A percentile compares a stretch with the other conserved stretches of the same genome.
phyloP scores from a whole-genome alignment of 2,113 vertebrate genomes.

The Silurus glanis region DNA sequence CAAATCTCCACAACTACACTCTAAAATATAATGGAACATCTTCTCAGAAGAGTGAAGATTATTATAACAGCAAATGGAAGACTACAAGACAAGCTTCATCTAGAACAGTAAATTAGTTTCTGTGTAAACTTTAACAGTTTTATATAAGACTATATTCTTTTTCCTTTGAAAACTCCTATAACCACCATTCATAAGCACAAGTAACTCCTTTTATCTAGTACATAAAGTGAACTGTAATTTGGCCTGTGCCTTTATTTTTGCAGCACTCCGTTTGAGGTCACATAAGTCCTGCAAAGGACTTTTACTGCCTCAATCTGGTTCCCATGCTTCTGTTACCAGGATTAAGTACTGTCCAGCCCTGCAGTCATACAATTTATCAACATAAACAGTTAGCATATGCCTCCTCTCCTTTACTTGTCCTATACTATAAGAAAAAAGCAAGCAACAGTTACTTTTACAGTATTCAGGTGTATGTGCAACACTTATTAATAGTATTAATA shows the following conservation, averaged over 20 bases:
- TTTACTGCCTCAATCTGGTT: conserved; percentile 65
- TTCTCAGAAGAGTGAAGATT: too few relatives aligned
- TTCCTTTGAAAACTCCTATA: background rate
- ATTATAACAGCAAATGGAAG: too few relatives aligned
- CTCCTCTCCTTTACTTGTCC: conserved; percentile 41
- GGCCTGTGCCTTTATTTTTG: conserved; percentile 3
- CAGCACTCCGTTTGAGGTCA: conserved; percentile 7
- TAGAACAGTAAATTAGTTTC: background rate
- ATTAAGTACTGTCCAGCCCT: conserved; percentile 53
- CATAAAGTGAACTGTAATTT: background rate
- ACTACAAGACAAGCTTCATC: background rate
- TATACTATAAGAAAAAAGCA: conserved; percentile 28
- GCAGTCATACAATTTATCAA: conserved; percentile 60
- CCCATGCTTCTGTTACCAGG: conserved; percentile 71
- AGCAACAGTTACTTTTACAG: conserved; percentile 14
- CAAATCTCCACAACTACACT: too few relatives aligned
- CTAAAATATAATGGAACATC: too few relatives aligned
- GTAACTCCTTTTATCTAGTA: background rate
- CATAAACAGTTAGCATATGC: conserved; percentile 63
- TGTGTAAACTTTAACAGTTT: background rate
- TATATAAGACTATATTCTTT: background rate
- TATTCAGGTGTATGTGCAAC: background rate
- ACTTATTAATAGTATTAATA: too few relatives aligned
- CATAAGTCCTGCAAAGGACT: conserved; percentile 15
- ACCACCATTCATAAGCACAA: background rate